These are phyloP conservation scores for Azemiops feae DNA, from an alignment of 2,113 vertebrate species.

Conservation along the genomic window DNA sequence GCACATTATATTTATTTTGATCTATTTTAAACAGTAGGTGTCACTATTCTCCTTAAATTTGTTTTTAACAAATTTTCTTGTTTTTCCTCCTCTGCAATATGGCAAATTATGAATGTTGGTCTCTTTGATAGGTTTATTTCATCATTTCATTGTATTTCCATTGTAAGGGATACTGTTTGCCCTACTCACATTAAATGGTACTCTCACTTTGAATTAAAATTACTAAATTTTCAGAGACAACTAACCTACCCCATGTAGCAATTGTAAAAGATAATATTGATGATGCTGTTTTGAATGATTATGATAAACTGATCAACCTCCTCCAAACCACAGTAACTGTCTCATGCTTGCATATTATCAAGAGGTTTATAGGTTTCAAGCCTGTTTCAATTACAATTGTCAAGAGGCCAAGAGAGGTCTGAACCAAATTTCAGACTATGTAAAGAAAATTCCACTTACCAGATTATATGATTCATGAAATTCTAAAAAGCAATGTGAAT, in stretches of 20 bases:
- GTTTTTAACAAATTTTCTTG: not conserved
- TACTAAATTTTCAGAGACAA: not conserved
- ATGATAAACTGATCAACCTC: not conserved
- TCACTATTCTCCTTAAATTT: slow-evolving; percentile 70
- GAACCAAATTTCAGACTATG: not conserved
- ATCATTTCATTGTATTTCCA: not conserved
- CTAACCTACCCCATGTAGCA: not conserved
- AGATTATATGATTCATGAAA: not conserved
- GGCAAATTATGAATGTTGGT: not conserved
- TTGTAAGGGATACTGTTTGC: not conserved
- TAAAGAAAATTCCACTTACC: not conserved
- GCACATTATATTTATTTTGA: not conserved
- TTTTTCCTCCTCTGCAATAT: not conserved
- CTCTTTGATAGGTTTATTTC: not conserved
- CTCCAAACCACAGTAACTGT: not conserved
- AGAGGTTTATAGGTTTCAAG: not conserved
- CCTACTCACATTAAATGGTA: not conserved
- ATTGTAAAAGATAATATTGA: not conserved
- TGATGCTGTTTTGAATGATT: not conserved
- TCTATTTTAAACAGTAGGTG: slow-evolving; percentile 69
- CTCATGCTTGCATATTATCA: not conserved
- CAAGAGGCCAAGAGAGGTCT: not conserved
- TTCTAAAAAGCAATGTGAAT: not conserved
- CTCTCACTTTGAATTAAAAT: not conserved
- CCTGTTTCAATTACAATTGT: not conserved